Evolutionary conservation across 2,797 vertebrate species (phyloP), one percentile per base, ranked within the genome.

Genomic region (Lepus oiostolus): DNA sequence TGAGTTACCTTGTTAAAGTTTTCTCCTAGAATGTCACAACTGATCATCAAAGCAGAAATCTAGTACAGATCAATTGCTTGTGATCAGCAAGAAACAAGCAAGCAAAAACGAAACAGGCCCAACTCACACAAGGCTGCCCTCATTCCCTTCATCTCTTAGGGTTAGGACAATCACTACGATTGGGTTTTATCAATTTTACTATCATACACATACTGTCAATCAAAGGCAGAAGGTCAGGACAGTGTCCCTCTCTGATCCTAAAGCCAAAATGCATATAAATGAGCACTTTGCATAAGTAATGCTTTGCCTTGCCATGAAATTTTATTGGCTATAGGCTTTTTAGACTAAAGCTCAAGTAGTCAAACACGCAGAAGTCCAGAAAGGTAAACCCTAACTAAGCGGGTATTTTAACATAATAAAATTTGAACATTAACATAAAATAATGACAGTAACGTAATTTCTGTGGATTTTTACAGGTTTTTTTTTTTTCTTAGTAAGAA

Each of bases 211-310:
- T 47, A 30, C 38, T 76, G 65, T 75, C 17, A 42, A 58, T 47
- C 32, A 65, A 77, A 85, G 32, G 38, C 9, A 26, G 91, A 90
- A 92, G 35, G 22, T 42, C 50, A 30, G 35, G 42, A 71, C 22
- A 77, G 67, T 67, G 47, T 63, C 52, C 32, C 26, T 80, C 26
- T 70, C 67, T 90, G 28, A 70, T 82, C 63, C 52, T 88, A 50
- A 91, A 91, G 22, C 52, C 65, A 74, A 95, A 90, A 58, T 12
- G 14, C 60, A 60, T 75, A 5, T 58, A 85, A 91, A 79, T 10
- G 28, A 72, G 6, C 32, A 47, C n/a, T 85, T 86, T 50, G 10
- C 17, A 28, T 30, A n/a, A 13, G 71, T 67, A 74, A 67, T 38
- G 16, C 63, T 89, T 95, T 52, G 32, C 5, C 35, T 72, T 65